Base-by-base conservation (phyloP, 1,140 invertebrate genomes). In the Thaumatotibia leucotreta region DNA sequence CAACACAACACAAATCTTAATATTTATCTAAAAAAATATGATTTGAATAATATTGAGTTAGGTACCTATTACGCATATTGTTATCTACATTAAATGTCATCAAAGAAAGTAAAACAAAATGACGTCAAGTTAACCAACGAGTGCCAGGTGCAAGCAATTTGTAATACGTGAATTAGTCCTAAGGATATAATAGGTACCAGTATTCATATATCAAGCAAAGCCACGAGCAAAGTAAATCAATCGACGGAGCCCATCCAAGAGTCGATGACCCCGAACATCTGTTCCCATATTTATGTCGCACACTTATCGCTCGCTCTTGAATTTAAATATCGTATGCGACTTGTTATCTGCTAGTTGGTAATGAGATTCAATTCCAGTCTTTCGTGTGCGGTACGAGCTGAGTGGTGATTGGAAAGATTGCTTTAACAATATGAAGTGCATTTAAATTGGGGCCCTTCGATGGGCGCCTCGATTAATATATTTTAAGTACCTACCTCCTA, bases 241-340 rank as follows among this genome's bases (percentile, higher is more conserved):
- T 64, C 63, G 23, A 5, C 39, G 24, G 39, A 74, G 58, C 76
- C 75, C 69, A 66, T 61, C 50, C 52, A 32, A 58, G 70, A 80
- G 73, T 88, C 86, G 66, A 87, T 88, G 80, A 88, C 77, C 84
- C 80, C 67, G 67, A 89, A 87, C 87, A 89, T 89, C 85, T 89
- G 87, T 85, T 89, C 80, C 69, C 73, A 87, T 81, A 86, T 89
- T 88, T 88, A 76, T 83, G 80, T 82, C 73, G 66, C 72, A 70
- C 73, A 76, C 71, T 80, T 74, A 86, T 84, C 83, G 79, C 80
- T 76, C 69, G 72, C 70, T 67, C 74, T 84, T 70, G 63, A 82
- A 77, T 79, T 64, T 75, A 75, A 78, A 74, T 78, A 75, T 69
- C 45, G 64, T 66, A 72, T 67, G 74, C 64, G 66, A 61, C 74